phyloP scores from a whole-genome alignment of 2,113 vertebrate species.

The Parus major region DNA sequence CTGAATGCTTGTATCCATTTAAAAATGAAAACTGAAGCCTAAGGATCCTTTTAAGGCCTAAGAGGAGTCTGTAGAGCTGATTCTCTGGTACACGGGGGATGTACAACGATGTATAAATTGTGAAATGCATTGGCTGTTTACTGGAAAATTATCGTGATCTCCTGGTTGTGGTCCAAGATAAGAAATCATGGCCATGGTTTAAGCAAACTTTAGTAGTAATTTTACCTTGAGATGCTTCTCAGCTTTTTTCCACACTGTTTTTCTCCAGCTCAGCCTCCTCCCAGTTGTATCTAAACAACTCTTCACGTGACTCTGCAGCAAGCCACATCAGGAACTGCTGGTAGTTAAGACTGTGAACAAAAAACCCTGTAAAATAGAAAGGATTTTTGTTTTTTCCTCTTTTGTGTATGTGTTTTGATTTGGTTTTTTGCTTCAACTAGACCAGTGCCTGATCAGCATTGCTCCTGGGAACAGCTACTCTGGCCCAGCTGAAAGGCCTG shows the following conservation, averaged over 20 bases:
- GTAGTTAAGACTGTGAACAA: neutral
- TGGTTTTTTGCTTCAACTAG: neutral
- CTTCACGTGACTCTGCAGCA: neutral
- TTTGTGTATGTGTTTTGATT: neutral
- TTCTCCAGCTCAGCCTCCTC: neutral
- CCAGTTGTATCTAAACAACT: neutral
- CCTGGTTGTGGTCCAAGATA: neutral
- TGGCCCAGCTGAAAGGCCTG: neutral
- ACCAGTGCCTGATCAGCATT: neutral
- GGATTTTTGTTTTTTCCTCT: neutral
- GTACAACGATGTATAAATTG: neutral
- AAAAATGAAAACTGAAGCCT: slow-evolving; percentile 27
- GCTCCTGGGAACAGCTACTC: neutral
- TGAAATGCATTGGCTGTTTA: slow-evolving; percentile 9
- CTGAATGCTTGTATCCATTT: neutral
- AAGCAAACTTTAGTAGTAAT: neutral
- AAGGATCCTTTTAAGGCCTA: neutral
- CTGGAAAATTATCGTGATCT: slow-evolving; percentile 7
- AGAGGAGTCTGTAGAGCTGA: neutral
- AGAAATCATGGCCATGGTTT: neutral
- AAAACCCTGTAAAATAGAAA: neutral
- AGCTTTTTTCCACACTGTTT: neutral
- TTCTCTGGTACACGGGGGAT: neutral
- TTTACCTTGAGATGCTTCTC: neutral
- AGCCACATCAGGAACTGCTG: neutral